Evolutionary conservation across 2,888 invertebrate genomes (phyloP).

Genomic region (Epicampocera succincta): DNA sequence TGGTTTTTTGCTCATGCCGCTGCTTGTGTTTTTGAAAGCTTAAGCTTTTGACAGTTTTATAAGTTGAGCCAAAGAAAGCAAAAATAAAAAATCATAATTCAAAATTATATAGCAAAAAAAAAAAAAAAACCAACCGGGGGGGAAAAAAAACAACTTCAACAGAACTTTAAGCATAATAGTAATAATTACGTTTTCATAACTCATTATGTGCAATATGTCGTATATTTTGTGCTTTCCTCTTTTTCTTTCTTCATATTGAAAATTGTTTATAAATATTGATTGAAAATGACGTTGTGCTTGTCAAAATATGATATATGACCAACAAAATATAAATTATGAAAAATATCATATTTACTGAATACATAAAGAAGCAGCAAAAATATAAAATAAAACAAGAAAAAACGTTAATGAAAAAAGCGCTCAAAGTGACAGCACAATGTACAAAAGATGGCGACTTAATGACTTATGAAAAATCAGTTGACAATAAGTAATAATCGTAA

Average conservation of each 20-base stretch:
- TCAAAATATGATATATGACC: conserved; percentile 78
- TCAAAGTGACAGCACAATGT: conserved; percentile 63
- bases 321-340: conserved; percentile 59
- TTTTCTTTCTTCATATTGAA: conserved; percentile 40
- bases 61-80: conserved; percentile 44
- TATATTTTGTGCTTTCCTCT: not conserved
- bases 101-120: conserved; percentile 5
- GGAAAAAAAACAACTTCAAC: no score
- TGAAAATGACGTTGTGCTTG: conserved; percentile 77
- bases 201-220: conserved; percentile 40
- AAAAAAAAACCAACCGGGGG: conserved; percentile 19
- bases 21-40: conserved; percentile 43
- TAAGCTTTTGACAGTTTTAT: conserved; percentile 68
- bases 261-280: conserved; percentile 79
- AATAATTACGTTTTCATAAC: conserved; percentile 52
- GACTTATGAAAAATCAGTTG: conserved; percentile 71
- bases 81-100: conserved; percentile 31
- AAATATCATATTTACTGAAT: conserved; percentile 63
- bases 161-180: conserved; percentile 51
- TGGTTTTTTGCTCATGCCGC: not conserved
- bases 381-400: no score
- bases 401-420: conserved; percentile 46
- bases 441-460: conserved; percentile 69
- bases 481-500: conserved; percentile 67
- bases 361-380: conserved; percentile 36